Evolutionary conservation across 1,140 invertebrate genomes (phyloP).

Genomic region (Teleogryllus occipitalis): DNA sequence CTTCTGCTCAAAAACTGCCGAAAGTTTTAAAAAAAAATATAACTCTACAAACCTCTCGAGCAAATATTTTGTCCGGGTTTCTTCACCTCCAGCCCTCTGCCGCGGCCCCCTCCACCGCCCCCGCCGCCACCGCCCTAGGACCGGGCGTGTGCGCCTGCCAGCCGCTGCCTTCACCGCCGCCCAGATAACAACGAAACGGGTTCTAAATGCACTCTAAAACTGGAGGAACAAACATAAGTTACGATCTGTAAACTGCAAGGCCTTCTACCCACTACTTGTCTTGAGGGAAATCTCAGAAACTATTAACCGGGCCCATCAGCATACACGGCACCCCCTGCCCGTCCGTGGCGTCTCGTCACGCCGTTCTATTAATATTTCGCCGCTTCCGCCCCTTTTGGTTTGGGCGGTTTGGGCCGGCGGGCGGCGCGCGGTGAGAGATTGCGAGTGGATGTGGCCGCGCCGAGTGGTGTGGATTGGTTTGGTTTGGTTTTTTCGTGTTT

Average conservation of each 20-base stretch:
- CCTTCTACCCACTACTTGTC: background rate
- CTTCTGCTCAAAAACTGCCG: too few relatives aligned
- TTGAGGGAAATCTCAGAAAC: conserved; percentile 1
- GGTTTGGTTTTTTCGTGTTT: too few relatives aligned
- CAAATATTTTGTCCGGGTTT: background rate
- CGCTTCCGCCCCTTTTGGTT: background rate
- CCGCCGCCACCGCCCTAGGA: too few relatives aligned
- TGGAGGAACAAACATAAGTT: conserved; percentile 1
- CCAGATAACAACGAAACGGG: background rate
- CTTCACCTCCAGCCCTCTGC: background rate
- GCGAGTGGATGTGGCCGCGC: too few relatives aligned
- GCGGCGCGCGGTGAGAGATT: background rate
- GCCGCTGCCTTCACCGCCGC: too few relatives aligned
- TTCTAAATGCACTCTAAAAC: background rate
- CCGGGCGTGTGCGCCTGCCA: background rate
- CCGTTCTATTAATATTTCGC: background rate
- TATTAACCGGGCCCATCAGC: background rate
- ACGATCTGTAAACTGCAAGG: conserved; percentile 1
- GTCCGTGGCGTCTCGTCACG: background rate
- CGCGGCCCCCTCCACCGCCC: background rate
- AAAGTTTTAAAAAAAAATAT: too few relatives aligned
- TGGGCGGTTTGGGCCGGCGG: background rate
- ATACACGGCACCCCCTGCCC: background rate
- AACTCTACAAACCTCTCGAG: too few relatives aligned
- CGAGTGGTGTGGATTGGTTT: too few relatives aligned